phyloP scores from a whole-genome alignment of 2,797 vertebrate genomes.

The Epinephelus awoara region DNA sequence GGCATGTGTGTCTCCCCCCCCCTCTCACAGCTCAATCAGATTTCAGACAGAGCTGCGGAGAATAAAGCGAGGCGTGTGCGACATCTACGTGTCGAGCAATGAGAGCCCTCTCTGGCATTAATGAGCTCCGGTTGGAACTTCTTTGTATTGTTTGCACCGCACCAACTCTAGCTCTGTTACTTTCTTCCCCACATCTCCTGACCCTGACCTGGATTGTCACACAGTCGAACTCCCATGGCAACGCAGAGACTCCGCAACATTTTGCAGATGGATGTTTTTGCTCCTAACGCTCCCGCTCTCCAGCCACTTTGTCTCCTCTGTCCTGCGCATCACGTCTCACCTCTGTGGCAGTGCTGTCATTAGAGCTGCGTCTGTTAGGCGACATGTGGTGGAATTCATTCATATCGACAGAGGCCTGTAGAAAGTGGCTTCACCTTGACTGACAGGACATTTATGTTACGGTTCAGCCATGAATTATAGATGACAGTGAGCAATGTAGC shows the following conservation, averaged over 20 bases:
- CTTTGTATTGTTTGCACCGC: constrained; percentile 14
- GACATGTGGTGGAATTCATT: constrained; percentile 34
- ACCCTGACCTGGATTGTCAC: constrained; percentile 65
- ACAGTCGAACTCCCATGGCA: constrained; percentile 57
- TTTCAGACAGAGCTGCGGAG: constrained; percentile 38
- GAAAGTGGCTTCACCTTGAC: constrained; percentile 18
- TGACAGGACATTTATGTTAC: constrained; percentile 16
- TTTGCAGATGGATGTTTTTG: constrained; percentile 45
- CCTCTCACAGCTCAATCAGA: constrained; percentile 45
- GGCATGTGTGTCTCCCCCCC: constrained; percentile 23
- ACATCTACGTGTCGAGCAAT: constrained; percentile 19
- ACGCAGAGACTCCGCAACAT: constrained; percentile 35
- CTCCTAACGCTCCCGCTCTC: not conserved
- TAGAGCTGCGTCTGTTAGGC: constrained; percentile 3
- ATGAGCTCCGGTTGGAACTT: constrained; percentile 46
- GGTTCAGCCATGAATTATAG: constrained; percentile 36
- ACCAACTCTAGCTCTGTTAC: constrained; percentile 17
- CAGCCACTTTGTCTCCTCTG: constrained; percentile 20
- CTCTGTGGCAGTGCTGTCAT: constrained; percentile 17
- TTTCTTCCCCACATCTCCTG: constrained; percentile 38
- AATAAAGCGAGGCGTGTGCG: constrained; percentile 15
- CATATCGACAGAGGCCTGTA: constrained; percentile 19
- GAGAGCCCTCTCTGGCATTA: constrained; percentile 48
- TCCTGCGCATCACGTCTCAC: constrained; percentile 16
- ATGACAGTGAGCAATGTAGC: constrained; percentile 14